Base-by-base conservation (phyloP, 2,888 invertebrate species). In the Strigamia maritima region DNA sequence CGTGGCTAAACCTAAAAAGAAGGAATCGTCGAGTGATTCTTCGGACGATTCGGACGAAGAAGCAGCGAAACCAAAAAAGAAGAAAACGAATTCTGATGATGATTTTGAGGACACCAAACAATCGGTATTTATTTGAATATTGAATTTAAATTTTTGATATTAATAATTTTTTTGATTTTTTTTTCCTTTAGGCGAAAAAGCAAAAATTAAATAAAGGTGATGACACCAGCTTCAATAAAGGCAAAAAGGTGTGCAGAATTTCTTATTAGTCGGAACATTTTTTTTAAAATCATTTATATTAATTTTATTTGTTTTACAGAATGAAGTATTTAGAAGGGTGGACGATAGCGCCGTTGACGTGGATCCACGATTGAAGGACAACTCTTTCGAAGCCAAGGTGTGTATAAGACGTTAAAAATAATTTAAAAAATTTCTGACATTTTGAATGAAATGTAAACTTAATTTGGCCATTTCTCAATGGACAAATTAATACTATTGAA, bases 301-400 rank as follows among this genome's bases (percentile, higher is more conserved):
- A 8, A 8, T 76, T 76, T 7, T 7, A 16, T 76, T 76, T 35
- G 6, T 8, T 76, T 35, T 31, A 10, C 14, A 76, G 38, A 76
- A 76, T 12, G 76, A 76, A 76, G 7, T 35, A n/a, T 76, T 76
- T n/a, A 26, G 76, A 14, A 4, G 76, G 35, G 76, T 76, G 35
- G 6, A 4, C 12, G 16, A 28, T 16, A 31, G 28, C 31, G 76
- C 10, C 4, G 22, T 26, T 4, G 76, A 76, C 6, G 76, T 76
- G 4, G 38, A 76, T 38, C 31, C 26, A n/a, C 22, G 19, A 7
- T 38, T 76, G 3, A 35, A n/a, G n/a, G 38, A 76, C 31, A 76
- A 76, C 22, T 76, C 76, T 4, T 76, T 76, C 28, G 76, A 76
- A 24, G 76, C 76, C 16, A 76, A 31, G 76, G 76, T 76, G 8